These are phyloP conservation scores for Ophonus ardosiacus DNA, from an alignment of 2,888 invertebrate species.

Conservation along the genomic window DNA sequence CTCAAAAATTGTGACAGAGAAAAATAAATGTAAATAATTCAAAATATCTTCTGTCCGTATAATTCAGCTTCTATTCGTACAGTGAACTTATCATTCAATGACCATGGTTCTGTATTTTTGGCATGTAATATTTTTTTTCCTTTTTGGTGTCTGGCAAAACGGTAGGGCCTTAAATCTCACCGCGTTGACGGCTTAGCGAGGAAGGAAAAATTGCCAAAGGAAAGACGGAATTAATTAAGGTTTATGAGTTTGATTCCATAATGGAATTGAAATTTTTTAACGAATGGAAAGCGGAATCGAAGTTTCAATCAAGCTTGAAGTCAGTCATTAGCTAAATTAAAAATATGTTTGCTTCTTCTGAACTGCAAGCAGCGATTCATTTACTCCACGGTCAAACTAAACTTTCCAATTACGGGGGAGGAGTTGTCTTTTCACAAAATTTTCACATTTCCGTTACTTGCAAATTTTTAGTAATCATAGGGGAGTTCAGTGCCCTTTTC, in stretches of 20 bases:
- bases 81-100: too few relatives aligned
- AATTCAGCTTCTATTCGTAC: too few relatives aligned
- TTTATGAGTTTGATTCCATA: conserved; percentile 56
- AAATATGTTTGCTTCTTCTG: conserved; percentile 39
- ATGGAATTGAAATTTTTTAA: conserved; percentile 55
- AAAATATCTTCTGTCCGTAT: too few relatives aligned
- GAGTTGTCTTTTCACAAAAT: background rate
- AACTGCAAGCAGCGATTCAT: background rate
- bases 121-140: background rate
- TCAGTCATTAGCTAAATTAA: conserved; percentile 50
- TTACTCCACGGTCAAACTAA: background rate
- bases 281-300: conserved; percentile 32
- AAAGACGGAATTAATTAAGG: conserved; percentile 49
- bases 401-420: background rate
- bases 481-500: too few relatives aligned
- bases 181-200: background rate
- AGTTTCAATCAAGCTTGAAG: conserved; percentile 52
- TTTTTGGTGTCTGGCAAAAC: background rate
- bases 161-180: background rate
- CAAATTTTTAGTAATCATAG: background rate
- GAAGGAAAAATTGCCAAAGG: conserved; percentile 37
- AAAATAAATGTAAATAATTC: too few relatives aligned
- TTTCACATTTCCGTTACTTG: background rate
- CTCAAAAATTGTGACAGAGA: too few relatives aligned
- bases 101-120: too few relatives aligned